These are phyloP conservation scores for Meandrina meandrites DNA, from an alignment of 92 coral and sea anemone species.

Conservation along the genomic window DNA sequence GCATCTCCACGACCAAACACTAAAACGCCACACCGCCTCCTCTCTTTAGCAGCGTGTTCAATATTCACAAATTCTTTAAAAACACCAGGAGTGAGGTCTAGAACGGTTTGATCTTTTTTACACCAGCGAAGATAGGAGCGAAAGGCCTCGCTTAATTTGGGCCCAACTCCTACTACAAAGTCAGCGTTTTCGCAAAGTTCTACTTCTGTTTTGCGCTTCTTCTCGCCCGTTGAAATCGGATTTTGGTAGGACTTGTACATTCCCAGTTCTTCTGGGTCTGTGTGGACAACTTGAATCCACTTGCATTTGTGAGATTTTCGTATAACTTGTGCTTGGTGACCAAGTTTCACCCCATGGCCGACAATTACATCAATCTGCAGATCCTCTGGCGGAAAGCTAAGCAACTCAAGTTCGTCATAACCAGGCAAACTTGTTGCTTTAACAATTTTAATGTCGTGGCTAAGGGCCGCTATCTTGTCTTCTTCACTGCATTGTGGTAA, in stretches of 20 bases:
- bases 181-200: constrained; percentile 29
- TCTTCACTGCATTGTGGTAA: constrained; percentile 6
- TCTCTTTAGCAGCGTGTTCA: neutral
- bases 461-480: neutral
- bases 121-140: constrained; percentile 3
- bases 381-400: constrained; percentile 13
- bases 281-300: constrained; percentile 24
- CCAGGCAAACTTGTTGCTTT: constrained; percentile 8
- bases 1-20: constrained; percentile 24
- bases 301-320: neutral
- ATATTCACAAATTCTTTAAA: neutral
- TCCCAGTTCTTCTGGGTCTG: constrained; percentile 4
- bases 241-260: neutral
- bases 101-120: neutral
- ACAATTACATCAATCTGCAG: constrained; percentile 7
- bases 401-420: neutral
- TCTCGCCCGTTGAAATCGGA: constrained; percentile 15
- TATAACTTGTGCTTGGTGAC: constrained; percentile 3
- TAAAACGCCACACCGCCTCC: neutral
- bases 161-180: constrained; percentile 13
- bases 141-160: constrained; percentile 12
- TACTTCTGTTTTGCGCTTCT: constrained; percentile 16
- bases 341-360: constrained; percentile 22
- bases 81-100: constrained; percentile 12
- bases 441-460: neutral